Conservation (phyloP, 1,140 invertebrate genomes). For the Hyphantria cunea region DNA sequence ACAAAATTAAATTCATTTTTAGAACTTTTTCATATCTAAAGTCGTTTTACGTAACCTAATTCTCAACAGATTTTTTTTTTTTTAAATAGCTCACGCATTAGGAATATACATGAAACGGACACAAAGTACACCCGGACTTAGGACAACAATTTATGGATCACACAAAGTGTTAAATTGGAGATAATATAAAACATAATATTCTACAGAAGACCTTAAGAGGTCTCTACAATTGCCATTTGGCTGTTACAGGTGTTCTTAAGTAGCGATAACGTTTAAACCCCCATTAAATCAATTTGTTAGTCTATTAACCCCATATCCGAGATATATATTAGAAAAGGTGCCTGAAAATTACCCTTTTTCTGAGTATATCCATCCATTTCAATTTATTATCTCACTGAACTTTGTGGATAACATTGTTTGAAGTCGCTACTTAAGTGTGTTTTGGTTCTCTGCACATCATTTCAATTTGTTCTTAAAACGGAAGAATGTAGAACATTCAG, state of each 20-base stretch:
- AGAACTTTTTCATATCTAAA: too few species aligned
- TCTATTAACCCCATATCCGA: conserved; percentile 22
- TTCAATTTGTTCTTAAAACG: not conserved
- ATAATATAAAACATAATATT: conserved; percentile 21
- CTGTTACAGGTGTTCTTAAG: conserved; percentile 24
- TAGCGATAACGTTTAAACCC: conserved; percentile 23
- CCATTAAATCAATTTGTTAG: conserved; percentile 28
- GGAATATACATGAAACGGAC: too few species aligned
- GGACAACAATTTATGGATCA: too few species aligned
- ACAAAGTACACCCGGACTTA: too few species aligned
- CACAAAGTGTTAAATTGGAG: too few species aligned
- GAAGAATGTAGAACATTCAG: not conserved
- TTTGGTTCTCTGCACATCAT: not conserved
- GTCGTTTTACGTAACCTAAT: too few species aligned
- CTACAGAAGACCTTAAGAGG: conserved; percentile 5
- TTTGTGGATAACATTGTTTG: conserved; percentile 2
- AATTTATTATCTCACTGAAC: conserved; percentile 5
- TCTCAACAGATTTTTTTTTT: not conserved
- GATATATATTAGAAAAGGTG: conserved; percentile 5
- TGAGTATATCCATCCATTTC: not conserved
- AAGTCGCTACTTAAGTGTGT: not conserved
- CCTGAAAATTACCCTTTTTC: not conserved
- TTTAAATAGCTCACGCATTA: too few species aligned
- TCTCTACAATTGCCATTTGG: conserved; percentile 19
- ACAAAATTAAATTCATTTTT: too few species aligned